phyloP scores from a whole-genome alignment of 2,113 vertebrate genomes.

The Globicephala melas region DNA sequence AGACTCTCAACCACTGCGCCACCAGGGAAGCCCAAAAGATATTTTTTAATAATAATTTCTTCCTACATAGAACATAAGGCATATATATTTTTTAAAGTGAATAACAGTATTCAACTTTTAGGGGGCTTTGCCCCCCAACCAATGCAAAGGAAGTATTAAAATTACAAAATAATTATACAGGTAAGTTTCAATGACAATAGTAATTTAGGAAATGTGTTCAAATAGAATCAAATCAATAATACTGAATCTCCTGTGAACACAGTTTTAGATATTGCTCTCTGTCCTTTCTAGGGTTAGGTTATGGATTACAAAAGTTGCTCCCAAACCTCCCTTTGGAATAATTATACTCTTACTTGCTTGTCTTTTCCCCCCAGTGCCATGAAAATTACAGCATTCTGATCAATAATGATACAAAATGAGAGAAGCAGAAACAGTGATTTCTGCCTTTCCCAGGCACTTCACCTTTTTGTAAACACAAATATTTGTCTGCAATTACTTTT shows the following conservation, averaged over 20 bases:
- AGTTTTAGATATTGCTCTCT: conserved; percentile 68
- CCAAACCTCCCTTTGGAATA: conserved; percentile 57
- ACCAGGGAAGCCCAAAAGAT: not conserved
- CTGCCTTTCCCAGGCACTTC: not conserved
- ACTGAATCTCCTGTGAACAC: conserved; percentile 57
- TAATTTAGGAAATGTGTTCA: conserved; percentile 53
- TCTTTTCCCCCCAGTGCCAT: not conserved
- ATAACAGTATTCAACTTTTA: conserved; percentile 17
- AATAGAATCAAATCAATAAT: conserved; percentile 72
- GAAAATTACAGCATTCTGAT: conserved; percentile 49
- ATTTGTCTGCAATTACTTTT: not conserved
- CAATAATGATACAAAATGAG: conserved; percentile 28
- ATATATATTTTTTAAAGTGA: not conserved
- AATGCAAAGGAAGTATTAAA: conserved; percentile 56
- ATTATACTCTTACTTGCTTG: conserved; percentile 32
- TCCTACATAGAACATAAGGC: not conserved
- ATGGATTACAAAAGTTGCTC: conserved; percentile 74
- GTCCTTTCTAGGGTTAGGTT: conserved; percentile 55
- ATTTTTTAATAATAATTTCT: not conserved
- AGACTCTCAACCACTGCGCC: too few relatives aligned
- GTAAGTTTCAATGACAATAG: conserved; percentile 52
- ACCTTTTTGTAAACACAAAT: conserved; percentile 64
- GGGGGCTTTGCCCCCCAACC: conserved; percentile 30
- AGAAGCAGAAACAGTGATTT: conserved; percentile 30
- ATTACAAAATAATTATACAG: conserved; percentile 74